Percentiles rank a stretch among this genome's conserved stretches.
Evolutionary conservation across 2,113 vertebrate genomes (phyloP).

Genomic region (Cavia aperea): DNA sequence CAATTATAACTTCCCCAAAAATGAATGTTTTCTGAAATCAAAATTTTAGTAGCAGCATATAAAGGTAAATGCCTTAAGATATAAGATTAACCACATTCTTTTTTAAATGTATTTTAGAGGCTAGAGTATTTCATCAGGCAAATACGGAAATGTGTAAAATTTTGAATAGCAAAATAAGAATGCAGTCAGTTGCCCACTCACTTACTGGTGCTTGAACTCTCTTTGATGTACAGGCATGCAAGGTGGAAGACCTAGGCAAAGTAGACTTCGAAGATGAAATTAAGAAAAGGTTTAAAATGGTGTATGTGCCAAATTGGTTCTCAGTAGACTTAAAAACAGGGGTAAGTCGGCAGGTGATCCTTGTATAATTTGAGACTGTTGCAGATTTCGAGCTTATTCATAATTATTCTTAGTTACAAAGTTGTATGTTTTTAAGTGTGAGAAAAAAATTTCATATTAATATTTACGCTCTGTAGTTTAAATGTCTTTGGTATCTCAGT

Average conservation of each 20-base stretch:
- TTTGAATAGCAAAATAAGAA: not conserved
- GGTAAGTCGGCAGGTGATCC: conserved; percentile 78
- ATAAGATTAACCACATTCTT: not conserved
- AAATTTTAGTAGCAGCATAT: not conserved
- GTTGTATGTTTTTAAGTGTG: not conserved
- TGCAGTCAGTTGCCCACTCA: not conserved
- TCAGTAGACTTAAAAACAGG: conserved; percentile 99
- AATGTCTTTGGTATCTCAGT: not conserved
- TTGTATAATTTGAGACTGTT: not conserved
- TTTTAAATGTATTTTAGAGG: conserved; percentile 13
- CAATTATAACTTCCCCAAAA: not conserved
- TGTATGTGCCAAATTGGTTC: conserved; percentile 99
- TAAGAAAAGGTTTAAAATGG: conserved; percentile 99
- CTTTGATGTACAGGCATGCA: conserved; percentile 85
- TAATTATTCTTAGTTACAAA: not conserved
- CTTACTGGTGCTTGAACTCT: conserved; percentile 17
- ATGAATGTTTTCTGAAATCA: not conserved
- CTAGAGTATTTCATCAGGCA: not conserved
- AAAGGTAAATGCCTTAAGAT: not conserved
- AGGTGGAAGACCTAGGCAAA: conserved; percentile 97
- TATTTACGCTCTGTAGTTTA: not conserved
- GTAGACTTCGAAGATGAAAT: conserved; percentile 99
- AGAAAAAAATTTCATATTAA: not conserved
- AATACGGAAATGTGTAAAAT: not conserved
- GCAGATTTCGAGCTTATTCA: not conserved